A percentile compares a stretch with the other conserved stretches of the same genome.
Evolutionary conservation across 2,797 vertebrate genomes (phyloP).

Genomic region (Sorex maritimensis): DNA sequence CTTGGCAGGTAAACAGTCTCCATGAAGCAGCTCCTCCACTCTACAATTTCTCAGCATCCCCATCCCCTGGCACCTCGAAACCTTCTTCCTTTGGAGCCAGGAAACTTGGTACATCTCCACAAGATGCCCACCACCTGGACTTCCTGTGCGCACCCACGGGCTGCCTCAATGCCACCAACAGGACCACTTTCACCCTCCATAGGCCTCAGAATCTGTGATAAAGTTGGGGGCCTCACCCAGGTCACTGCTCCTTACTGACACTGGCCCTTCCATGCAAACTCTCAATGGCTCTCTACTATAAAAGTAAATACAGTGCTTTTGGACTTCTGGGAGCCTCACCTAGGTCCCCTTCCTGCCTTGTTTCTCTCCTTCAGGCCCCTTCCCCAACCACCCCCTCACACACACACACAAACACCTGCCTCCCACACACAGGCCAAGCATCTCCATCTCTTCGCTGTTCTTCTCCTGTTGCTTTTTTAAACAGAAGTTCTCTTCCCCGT

Average conservation of each 20-base stretch:
- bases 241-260: neutral
- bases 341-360: neutral
- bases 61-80: neutral
- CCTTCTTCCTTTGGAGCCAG: too few relatives aligned
- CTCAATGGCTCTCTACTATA: neutral
- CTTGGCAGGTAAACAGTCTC: neutral
- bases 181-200: neutral
- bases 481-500: slow-evolving; percentile 26
- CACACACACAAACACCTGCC: too few relatives aligned
- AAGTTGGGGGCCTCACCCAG: neutral
- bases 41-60: neutral
- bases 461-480: neutral
- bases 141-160: too few relatives aligned
- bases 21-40: neutral
- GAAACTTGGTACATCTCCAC: too few relatives aligned
- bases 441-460: neutral
- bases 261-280: neutral
- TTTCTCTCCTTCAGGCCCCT: neutral
- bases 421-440: neutral
- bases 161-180: too few relatives aligned
- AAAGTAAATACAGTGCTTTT: neutral
- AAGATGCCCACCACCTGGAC: too few relatives aligned
- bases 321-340: neutral
- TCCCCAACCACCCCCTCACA: neutral
- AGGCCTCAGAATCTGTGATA: neutral